Percentiles rank a stretch among this genome's conserved stretches.
These are phyloP conservation scores for Peromyscus eremicus DNA, from an alignment of 2,797 vertebrate genomes.

Conservation along the genomic window DNA sequence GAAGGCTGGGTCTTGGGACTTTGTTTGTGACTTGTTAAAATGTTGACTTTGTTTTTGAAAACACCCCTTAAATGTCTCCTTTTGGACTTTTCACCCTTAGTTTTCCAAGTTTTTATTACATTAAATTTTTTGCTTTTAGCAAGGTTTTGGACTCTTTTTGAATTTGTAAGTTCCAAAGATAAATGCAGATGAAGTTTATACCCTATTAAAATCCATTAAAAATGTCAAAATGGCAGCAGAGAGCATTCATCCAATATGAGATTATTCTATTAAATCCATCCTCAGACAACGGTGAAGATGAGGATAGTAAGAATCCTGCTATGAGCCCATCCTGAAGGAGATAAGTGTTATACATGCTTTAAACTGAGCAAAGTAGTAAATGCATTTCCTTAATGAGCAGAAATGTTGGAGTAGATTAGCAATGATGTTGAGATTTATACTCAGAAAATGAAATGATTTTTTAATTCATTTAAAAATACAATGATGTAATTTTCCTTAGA, in stretches of 20 bases:
- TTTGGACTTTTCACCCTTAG: neutral
- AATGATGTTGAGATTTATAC: neutral
- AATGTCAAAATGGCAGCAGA: neutral
- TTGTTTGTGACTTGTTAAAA: neutral
- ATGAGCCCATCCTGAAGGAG: neutral
- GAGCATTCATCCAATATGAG: neutral
- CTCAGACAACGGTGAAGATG: neutral
- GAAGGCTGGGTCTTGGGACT: neutral
- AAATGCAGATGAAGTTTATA: neutral
- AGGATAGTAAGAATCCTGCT: neutral
- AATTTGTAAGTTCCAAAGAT: neutral
- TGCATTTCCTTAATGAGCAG: neutral
- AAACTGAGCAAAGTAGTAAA: neutral
- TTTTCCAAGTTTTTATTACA: neutral
- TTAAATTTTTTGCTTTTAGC: neutral
- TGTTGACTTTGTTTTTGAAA: neutral
- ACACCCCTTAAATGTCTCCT: neutral
- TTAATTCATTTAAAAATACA: neutral
- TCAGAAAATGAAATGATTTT: neutral
- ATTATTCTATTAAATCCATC: neutral
- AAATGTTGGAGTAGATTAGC: neutral
- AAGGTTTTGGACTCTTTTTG: neutral
- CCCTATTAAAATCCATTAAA: neutral
- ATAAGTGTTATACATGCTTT: neutral
- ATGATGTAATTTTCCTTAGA: neutral